Conservation (phyloP, 2,797 vertebrate species). For the Aulostomus chinensis region DNA sequence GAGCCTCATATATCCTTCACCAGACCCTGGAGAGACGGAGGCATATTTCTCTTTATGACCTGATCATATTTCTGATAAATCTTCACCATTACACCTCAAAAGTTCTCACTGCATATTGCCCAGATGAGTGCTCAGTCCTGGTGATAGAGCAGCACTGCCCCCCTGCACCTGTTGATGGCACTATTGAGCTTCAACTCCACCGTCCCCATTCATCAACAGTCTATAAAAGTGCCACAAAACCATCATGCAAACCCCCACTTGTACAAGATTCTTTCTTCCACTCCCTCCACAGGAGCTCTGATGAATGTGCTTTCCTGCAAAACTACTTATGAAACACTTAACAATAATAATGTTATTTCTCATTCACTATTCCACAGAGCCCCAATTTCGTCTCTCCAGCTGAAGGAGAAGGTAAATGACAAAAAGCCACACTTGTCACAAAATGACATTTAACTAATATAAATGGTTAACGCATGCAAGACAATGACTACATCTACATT, state of each 20-base stretch:
- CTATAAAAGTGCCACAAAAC: slow-evolving; percentile 33
- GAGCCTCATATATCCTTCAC: slow-evolving; percentile 57
- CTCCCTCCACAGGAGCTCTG: slow-evolving; percentile 47
- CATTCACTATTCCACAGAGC: slow-evolving; percentile 46
- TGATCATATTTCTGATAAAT: slow-evolving; percentile 67
- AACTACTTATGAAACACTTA: slow-evolving; percentile 72
- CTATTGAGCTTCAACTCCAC: slow-evolving; percentile 57
- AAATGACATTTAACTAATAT: slow-evolving; percentile 41
- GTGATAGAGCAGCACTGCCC: slow-evolving; percentile 10
- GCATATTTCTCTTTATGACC: slow-evolving; percentile 68
- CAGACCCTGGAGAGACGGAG: slow-evolving; percentile 34
- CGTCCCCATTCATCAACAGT: slow-evolving; percentile 47
- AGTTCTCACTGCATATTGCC: slow-evolving; percentile 31
- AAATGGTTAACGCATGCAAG: slow-evolving; percentile 36
- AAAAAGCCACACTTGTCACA: slow-evolving; percentile 44
- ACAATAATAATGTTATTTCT: slow-evolving; percentile 67
- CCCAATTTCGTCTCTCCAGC: slow-evolving; percentile 36
- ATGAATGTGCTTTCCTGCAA: slow-evolving; percentile 57
- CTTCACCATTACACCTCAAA: slow-evolving; percentile 55
- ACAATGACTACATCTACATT: slow-evolving; percentile 38
- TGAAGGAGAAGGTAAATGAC: slow-evolving; percentile 54
- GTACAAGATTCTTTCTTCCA: slow-evolving; percentile 30
- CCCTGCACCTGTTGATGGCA: slow-evolving; percentile 63
- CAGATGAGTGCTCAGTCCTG: slow-evolving; percentile 2
- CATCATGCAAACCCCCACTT: slow-evolving; percentile 23